A percentile compares a stretch with the other conserved stretches of the same genome.
These are phyloP conservation scores for Melikaiella ostensackeni DNA, from an alignment of 2,888 invertebrate genomes.

Conservation along the genomic window DNA sequence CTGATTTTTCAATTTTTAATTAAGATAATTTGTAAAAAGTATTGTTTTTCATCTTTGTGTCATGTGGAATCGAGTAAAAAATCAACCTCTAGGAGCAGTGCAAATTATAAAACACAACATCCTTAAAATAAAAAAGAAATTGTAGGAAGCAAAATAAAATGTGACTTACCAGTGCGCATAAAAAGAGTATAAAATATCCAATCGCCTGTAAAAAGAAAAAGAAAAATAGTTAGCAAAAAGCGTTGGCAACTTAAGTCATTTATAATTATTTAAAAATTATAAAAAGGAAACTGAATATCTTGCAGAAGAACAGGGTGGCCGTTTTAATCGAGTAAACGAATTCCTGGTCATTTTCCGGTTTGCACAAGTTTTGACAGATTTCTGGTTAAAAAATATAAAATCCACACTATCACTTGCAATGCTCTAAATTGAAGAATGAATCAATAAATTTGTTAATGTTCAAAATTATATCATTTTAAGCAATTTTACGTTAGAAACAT, in stretches of 20 bases:
- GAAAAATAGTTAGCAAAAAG: not conserved
- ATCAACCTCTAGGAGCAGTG: conserved; percentile 19
- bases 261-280: not conserved
- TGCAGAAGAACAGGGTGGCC: too few relatives aligned
- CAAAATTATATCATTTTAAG: too few relatives aligned
- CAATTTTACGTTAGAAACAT: too few relatives aligned
- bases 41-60: not conserved
- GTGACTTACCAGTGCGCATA: conserved; percentile 17
- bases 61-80: not conserved
- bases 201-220: conserved; percentile 18
- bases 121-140: conserved; percentile 1
- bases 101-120: not conserved
- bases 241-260: not conserved
- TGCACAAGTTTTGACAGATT: too few relatives aligned
- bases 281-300: not conserved
- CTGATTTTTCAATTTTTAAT: too few relatives aligned
- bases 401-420: too few relatives aligned
- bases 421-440: too few relatives aligned
- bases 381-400: too few relatives aligned
- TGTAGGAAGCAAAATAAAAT: conserved; percentile 12
- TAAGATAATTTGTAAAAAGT: too few relatives aligned
- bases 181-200: conserved; percentile 20
- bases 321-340: too few relatives aligned
- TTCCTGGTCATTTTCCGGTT: too few relatives aligned
- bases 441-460: too few relatives aligned